Percentiles rank a stretch among this genome's conserved stretches.
phyloP scores from a whole-genome alignment of 1,140 invertebrate genomes.

The Hypothenemus hampei region DNA sequence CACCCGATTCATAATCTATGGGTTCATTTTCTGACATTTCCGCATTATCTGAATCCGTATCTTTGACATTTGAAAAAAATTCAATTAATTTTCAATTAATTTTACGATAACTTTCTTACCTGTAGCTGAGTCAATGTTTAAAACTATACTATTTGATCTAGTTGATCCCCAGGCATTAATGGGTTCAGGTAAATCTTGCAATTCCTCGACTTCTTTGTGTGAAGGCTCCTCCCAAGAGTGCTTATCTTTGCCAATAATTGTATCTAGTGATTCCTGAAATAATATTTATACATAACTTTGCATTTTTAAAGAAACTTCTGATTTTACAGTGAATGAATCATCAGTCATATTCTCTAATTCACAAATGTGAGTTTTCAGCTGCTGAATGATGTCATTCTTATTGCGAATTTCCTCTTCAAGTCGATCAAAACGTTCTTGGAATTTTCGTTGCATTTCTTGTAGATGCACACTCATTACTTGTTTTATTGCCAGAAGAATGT shows the following conservation, averaged over 20 bases:
- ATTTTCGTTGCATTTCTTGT: constrained; percentile 61
- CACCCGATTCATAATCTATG: constrained; percentile 32
- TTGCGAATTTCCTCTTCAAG: constrained; percentile 70
- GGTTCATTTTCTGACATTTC: constrained; percentile 29
- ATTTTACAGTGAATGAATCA: constrained; percentile 51
- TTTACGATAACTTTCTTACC: constrained; percentile 33
- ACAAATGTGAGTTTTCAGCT: constrained; percentile 66
- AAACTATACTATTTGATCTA: constrained; percentile 45
- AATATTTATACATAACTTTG: neutral
- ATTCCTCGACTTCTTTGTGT: constrained; percentile 53
- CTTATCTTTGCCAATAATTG: constrained; percentile 42
- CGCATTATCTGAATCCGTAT: constrained; percentile 28
- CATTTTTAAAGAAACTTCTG: constrained; percentile 1
- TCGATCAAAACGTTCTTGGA: constrained; percentile 62
- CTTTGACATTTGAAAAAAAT: constrained; percentile 1
- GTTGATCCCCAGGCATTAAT: constrained; percentile 41
- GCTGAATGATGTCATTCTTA: constrained; percentile 70
- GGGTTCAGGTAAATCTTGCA: constrained; percentile 51
- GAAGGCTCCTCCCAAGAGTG: constrained; percentile 57
- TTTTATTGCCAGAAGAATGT: constrained; percentile 68
- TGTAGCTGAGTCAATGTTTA: constrained; percentile 51
- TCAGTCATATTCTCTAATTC: constrained; percentile 58
- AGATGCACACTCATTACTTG: constrained; percentile 69
- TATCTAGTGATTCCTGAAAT: constrained; percentile 42
- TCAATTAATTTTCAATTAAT: neutral